Base-by-base conservation (phyloP, 2,888 invertebrate species). In the Heliconius cydno region DNA sequence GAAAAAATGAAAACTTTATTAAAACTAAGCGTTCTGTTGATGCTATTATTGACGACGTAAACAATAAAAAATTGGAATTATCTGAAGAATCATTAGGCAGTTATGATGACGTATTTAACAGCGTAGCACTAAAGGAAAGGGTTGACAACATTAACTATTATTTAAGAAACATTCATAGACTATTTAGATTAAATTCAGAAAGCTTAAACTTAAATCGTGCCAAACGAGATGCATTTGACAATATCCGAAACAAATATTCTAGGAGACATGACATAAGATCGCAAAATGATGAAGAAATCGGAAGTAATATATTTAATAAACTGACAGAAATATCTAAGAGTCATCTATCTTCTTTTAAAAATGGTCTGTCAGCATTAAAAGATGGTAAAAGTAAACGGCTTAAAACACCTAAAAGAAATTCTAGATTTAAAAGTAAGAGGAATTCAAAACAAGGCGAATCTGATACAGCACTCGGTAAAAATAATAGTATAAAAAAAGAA, bases 101-200 rank as follows among this genome's bases (percentile, higher is more conserved):
- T 77, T 83, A 87, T 38, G 84, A 86, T 34, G 84, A 85, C 30
- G 82, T 86, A 77, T 82, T 63, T n/a, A 68, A 85, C 10, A 81
- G 84, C 57, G 83, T 84, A 76, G 86, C 85, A 75, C 84, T 92
- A 3, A 85, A 84, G 57, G 86, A 84, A 13, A 86, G 87, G 82
- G 83, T 91, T 13, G 82, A 83, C 22, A 86, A 86, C 46, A 86
- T 92, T 52, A 91, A 91, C 71, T 86, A 85, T 46, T 88, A 91
- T 77, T 87, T 92, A 25, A 85, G 85, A 78, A 88, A 87, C 72
- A 85, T 90, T 57, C 85, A 86, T 15, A 84, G 84, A 12, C 66
- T 87, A 9, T 88, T 89, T 52, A 83, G 85, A 81, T 82, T 78
- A 57, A 85, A 86, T 60, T 72, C 46, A 68, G 73, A 78, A 28